Conservation (phyloP, 2,797 vertebrate genomes). For the Pseudochirops cupreus region DNA sequence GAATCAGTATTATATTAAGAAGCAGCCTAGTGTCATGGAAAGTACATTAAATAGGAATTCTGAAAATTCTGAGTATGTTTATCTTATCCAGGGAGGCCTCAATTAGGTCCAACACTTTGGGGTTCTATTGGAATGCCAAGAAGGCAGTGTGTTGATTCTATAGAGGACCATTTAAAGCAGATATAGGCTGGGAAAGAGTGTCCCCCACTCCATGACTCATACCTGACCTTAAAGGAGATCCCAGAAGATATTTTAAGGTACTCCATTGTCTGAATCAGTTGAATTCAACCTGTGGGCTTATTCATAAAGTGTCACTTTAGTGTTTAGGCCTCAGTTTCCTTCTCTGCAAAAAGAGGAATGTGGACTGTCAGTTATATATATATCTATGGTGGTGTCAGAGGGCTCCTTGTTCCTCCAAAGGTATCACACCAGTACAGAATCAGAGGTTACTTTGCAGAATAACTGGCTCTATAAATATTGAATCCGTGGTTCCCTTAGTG, state of each 20-base stretch:
- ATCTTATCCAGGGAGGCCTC: neutral
- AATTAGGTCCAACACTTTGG: neutral
- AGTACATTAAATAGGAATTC: neutral
- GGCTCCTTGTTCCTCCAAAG: neutral
- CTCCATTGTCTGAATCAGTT: neutral
- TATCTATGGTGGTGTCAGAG: neutral
- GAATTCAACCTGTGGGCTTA: neutral
- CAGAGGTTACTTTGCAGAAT: neutral
- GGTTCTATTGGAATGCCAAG: neutral
- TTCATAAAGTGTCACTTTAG: neutral
- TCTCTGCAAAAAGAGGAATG: neutral
- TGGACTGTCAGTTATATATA: neutral
- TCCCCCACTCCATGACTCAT: too few relatives aligned
- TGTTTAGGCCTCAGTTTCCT: neutral
- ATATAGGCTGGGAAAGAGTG: neutral
- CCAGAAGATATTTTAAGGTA: neutral
- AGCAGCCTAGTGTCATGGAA: neutral
- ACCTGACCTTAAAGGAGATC: neutral
- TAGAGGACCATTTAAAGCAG: neutral
- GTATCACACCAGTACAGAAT: neutral
- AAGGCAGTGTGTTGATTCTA: neutral
- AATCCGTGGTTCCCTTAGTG: neutral
- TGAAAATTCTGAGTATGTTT: neutral
- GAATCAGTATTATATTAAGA: neutral
- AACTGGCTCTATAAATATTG: neutral